Percentiles rank a stretch among this genome's conserved stretches.
phyloP scores from a whole-genome alignment of 2,113 vertebrate species.

The Bucco capensis region DNA sequence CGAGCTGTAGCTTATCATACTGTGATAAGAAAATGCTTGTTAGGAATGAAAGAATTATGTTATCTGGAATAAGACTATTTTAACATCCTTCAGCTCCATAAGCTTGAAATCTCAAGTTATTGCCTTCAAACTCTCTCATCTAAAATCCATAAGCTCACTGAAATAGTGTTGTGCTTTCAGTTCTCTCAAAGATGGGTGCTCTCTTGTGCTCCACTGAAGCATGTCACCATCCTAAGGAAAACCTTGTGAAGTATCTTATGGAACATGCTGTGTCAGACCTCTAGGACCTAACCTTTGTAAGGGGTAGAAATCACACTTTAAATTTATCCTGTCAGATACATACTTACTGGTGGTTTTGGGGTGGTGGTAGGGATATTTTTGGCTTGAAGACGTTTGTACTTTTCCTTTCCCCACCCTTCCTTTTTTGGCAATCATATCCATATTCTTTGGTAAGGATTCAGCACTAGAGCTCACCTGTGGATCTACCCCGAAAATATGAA shows the following conservation, averaged over 20 bases:
- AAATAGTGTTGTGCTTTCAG: not conserved
- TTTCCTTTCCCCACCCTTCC: not conserved
- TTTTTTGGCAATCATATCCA: rapidly evolving
- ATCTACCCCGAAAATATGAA: not conserved
- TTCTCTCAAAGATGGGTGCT: not conserved
- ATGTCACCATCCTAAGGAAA: not conserved
- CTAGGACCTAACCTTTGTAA: not conserved
- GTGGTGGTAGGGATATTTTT: not conserved
- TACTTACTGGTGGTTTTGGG: rapidly evolving
- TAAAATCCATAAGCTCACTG: not conserved
- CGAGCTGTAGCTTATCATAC: not conserved
- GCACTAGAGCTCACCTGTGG: rapidly evolving
- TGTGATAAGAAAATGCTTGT: not conserved
- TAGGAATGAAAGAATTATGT: not conserved
- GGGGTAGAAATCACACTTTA: not conserved
- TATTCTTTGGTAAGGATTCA: not conserved
- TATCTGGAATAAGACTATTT: not conserved
- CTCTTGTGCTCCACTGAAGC: not conserved
- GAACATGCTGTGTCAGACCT: not conserved
- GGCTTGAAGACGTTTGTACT: rapidly evolving
- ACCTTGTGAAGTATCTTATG: not conserved
- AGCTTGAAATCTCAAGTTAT: not conserved
- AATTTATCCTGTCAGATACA: not conserved
- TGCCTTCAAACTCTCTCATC: not conserved
- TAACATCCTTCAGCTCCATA: not conserved